Evolutionary conservation across 2,888 invertebrate genomes (phyloP).

Genomic region (Octonoba sinensis): DNA sequence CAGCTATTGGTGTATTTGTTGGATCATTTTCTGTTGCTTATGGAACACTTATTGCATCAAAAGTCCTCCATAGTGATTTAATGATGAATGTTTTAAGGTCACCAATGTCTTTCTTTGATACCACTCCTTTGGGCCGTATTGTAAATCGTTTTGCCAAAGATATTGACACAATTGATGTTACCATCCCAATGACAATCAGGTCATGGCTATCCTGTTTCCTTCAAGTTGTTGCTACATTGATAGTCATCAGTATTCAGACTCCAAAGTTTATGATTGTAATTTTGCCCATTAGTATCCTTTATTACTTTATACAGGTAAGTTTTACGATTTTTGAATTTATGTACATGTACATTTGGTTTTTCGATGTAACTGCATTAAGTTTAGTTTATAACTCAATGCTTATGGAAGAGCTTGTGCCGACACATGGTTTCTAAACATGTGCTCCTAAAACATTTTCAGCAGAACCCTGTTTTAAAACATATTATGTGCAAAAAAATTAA

Average conservation of each 20-base stretch:
- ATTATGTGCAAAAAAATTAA: too few relatives aligned
- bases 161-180: conserved; percentile 78
- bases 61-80: conserved; percentile 78
- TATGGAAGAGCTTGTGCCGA: too few relatives aligned
- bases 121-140: conserved; percentile 80
- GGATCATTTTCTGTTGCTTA: conserved; percentile 67
- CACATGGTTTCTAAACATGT: too few relatives aligned
- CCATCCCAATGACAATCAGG: conserved; percentile 79
- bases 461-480: too few relatives aligned
- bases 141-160: conserved; percentile 80
- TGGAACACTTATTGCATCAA: conserved; percentile 69
- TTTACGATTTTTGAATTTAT: conserved; percentile 69
- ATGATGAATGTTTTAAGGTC: conserved; percentile 76
- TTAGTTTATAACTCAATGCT: too few relatives aligned
- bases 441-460: too few relatives aligned
- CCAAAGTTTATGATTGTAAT: conserved; percentile 70
- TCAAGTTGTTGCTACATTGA: conserved; percentile 68
- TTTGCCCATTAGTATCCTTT: conserved; percentile 69
- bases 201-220: conserved; percentile 75
- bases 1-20: conserved; percentile 66
- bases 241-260: conserved; percentile 68
- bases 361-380: too few relatives aligned
- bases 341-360: too few relatives aligned
- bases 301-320: conserved; percentile 72
- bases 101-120: conserved; percentile 81